phyloP scores from a whole-genome alignment of 1,140 invertebrate species.

The Drosophila punjabiensis region DNA sequence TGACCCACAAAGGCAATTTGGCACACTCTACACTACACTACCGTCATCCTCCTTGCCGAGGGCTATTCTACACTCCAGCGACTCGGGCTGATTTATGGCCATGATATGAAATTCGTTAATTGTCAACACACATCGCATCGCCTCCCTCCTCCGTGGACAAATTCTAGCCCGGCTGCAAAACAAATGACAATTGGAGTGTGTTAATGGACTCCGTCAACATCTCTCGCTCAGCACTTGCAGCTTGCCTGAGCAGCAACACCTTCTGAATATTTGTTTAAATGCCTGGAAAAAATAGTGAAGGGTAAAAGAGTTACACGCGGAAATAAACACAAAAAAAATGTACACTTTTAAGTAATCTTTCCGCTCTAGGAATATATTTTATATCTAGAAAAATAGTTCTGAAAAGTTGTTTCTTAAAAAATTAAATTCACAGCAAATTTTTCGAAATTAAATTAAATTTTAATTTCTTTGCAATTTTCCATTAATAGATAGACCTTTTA shows the following conservation, averaged over 20 bases:
- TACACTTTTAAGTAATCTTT: too few species aligned
- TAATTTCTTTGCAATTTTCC: too few species aligned
- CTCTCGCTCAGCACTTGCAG: constrained; percentile 28
- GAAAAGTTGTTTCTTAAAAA: neutral
- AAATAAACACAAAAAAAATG: neutral
- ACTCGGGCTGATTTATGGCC: constrained; percentile 61
- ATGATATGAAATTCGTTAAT: constrained; percentile 74
- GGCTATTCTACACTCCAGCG: constrained; percentile 36
- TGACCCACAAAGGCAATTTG: constrained; percentile 57
- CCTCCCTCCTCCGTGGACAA: constrained; percentile 26
- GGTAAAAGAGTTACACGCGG: neutral
- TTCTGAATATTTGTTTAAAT: constrained; percentile 9
- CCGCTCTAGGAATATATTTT: neutral
- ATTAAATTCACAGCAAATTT: too few species aligned
- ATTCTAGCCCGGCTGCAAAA: constrained; percentile 60
- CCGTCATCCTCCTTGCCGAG: constrained; percentile 16
- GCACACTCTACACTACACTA: constrained; percentile 25
- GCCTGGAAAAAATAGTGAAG: constrained; percentile 6
- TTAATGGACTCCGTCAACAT: constrained; percentile 60
- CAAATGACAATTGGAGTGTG: constrained; percentile 79
- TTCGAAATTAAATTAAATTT: too few species aligned
- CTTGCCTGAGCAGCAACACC: constrained; percentile 34
- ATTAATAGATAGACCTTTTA: neutral
- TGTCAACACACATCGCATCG: constrained; percentile 48
- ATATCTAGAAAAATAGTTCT: neutral